Percentiles rank a stretch among this genome's conserved stretches.
Conservation (phyloP, 2,888 invertebrate genomes). For the Anticlea derivata region DNA sequence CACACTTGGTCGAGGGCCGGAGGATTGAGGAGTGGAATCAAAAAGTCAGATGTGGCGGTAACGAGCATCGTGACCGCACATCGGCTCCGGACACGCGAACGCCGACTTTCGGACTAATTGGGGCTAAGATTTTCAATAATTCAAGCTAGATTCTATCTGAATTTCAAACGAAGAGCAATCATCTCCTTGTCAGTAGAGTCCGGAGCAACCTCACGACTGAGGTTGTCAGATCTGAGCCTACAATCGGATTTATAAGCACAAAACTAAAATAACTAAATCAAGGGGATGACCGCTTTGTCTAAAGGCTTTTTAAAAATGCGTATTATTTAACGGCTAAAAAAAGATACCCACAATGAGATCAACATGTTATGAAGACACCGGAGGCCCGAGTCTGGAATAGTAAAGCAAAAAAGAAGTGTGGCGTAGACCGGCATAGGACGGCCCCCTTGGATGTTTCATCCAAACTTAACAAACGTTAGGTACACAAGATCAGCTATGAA, state of each 20-base stretch:
- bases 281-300: too few relatives aligned
- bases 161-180: conserved; percentile 18
- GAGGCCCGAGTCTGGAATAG: too few relatives aligned
- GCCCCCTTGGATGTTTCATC: too few relatives aligned
- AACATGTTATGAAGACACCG: too few relatives aligned
- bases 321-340: too few relatives aligned
- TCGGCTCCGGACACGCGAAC: conserved; percentile 25
- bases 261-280: not conserved
- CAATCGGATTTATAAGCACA: too few relatives aligned
- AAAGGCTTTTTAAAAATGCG: not conserved
- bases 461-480: too few relatives aligned
- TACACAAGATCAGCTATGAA: too few relatives aligned
- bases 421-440: too few relatives aligned
- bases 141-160: conserved; percentile 19
- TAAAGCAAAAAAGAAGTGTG: too few relatives aligned
- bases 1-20: conserved; percentile 30
- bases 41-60: conserved; percentile 43
- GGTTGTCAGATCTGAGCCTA: too few relatives aligned
- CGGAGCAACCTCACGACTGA: conserved; percentile 2
- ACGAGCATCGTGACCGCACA: conserved; percentile 44
- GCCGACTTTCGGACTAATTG: conserved; percentile 14
- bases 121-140: conserved; percentile 17
- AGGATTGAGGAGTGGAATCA: conserved; percentile 31
- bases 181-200: conserved; percentile 29
- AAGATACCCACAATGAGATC: too few relatives aligned